These are phyloP conservation scores for Slavum lentiscoides DNA, from an alignment of 2,888 invertebrate genomes.

Conservation along the genomic window DNA sequence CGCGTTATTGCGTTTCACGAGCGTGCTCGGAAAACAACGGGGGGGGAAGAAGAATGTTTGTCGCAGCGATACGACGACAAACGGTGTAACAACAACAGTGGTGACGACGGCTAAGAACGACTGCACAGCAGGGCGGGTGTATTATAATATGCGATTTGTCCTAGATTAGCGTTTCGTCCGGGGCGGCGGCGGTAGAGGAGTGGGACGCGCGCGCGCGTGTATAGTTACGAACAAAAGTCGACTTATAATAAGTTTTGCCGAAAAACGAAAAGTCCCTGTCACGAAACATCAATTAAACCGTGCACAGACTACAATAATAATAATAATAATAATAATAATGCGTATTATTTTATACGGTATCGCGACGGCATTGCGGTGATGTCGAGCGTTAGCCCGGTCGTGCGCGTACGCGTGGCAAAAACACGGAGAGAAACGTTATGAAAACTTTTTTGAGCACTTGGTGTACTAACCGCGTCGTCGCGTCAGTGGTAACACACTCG, in stretches of 20 bases:
- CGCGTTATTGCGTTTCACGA: not conserved
- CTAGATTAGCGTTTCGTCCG: constrained; percentile 14
- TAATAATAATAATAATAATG: too few relatives aligned
- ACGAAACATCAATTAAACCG: constrained; percentile 51
- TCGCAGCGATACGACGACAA: not conserved
- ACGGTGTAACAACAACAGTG: not conserved
- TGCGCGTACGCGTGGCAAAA: not conserved
- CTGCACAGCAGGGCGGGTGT: too few relatives aligned
- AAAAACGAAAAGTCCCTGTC: constrained; percentile 36
- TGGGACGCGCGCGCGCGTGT: not conserved
- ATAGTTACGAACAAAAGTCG: constrained; percentile 33
- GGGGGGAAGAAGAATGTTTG: not conserved
- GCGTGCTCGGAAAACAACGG: too few relatives aligned
- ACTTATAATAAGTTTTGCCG: constrained; percentile 40
- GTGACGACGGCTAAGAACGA: not conserved
- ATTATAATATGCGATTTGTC: constrained; percentile 2
- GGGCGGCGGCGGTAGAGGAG: not conserved
- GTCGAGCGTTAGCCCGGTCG: not conserved
- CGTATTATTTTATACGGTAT: too few relatives aligned
- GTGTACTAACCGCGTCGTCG: too few relatives aligned
- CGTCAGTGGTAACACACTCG: too few relatives aligned
- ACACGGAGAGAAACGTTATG: not conserved
- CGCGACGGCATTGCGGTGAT: not conserved
- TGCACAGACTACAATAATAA: too few relatives aligned
- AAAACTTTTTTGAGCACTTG: constrained; percentile 25